These are phyloP conservation scores for Chirona hameri DNA, from an alignment of 2,888 invertebrate genomes.

Conservation along the genomic window DNA sequence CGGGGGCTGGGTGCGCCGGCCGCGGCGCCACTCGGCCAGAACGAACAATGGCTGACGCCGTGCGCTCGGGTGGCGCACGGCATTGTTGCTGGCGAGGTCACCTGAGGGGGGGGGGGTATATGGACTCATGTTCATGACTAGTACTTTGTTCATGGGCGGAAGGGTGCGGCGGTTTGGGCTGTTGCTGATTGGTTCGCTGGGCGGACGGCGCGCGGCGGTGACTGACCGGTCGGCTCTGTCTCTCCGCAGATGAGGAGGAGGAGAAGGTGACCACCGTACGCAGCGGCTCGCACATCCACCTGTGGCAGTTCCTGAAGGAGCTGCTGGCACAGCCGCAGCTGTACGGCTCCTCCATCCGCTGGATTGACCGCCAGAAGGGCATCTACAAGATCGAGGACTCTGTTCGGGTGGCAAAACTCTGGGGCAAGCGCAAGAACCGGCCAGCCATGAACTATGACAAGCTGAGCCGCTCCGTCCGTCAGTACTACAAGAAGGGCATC, in stretches of 20 bases:
- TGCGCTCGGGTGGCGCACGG: too few species aligned
- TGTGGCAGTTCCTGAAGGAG: constrained; percentile 99
- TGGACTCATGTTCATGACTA: too few species aligned
- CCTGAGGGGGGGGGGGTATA: too few species aligned
- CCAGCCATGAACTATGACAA: constrained; percentile 99
- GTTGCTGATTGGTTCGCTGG: too few species aligned
- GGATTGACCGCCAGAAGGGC: constrained; percentile 90
- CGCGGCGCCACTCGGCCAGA: neutral
- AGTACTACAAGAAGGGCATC: constrained; percentile 99
- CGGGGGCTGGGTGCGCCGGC: neutral
- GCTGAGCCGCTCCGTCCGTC: constrained; percentile 91
- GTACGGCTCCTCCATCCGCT: constrained; percentile 92
- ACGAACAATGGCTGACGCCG: neutral
- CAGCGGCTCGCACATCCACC: constrained; percentile 75
- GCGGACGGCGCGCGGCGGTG: neutral
- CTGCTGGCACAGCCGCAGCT: constrained; percentile 80
- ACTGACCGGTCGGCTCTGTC: neutral
- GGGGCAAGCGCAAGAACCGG: constrained; percentile 97
- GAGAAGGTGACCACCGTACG: constrained; percentile 37
- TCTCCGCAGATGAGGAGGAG: constrained; percentile 39
- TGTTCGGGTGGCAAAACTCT: constrained; percentile 90
- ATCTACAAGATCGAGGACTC: constrained; percentile 99
- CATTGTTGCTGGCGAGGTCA: neutral
- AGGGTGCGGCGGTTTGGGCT: too few species aligned
- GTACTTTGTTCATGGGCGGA: too few species aligned